Evolutionary conservation across 1,140 invertebrate species (phyloP), one percentile per base, ranked within the genome.

Genomic region (Listronotus oregonensis): DNA sequence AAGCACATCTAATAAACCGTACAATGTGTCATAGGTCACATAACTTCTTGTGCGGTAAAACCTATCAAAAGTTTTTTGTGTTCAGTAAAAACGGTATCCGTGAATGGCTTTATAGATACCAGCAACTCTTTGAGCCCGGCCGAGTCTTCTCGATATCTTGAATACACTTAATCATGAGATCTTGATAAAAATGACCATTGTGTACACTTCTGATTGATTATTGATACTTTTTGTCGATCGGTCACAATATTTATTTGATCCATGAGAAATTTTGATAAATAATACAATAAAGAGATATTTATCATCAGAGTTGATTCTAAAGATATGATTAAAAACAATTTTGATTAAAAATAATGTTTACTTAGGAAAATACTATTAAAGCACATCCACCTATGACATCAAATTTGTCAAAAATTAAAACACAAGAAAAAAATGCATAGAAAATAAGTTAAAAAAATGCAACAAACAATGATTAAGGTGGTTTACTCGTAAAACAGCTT

Each of bases 111-210:
- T 37, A 37, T 37, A 37, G 34, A 37, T 37, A 37, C 8, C 11
- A 37, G 34, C 8, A 10, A 37, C 17, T 8, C 43, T 18, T 18
- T 46, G 43, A 46, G 14, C 10, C 43, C 3, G 5, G 5, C n/a
- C 17, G 17, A 14, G 14, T 17, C 7, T 46, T 18, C 14, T 46
- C n/a, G 43, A 46, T 17, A 17, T 17, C 43, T 9, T 46, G 14
- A 46, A 46, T 46, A 18, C 14, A 46, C 17, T 18, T 46, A 46
- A 46, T 46, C 43, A 46, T 8, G 14, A 46, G 17, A 46, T 46
- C 43, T 46, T 46, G 43, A 46, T 46, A 46, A 46, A 46, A 46
- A 14, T 18, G 9, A 46, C 43, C 43, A 46, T 46, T 46, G 43
- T 46, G n/a, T 18, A 14, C 43, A 18, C 12, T 46, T 46, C n/a